A percentile compares a stretch with the other conserved stretches of the same genome.
Conservation (phyloP, 2,113 vertebrate species). For the Grus americana region DNA sequence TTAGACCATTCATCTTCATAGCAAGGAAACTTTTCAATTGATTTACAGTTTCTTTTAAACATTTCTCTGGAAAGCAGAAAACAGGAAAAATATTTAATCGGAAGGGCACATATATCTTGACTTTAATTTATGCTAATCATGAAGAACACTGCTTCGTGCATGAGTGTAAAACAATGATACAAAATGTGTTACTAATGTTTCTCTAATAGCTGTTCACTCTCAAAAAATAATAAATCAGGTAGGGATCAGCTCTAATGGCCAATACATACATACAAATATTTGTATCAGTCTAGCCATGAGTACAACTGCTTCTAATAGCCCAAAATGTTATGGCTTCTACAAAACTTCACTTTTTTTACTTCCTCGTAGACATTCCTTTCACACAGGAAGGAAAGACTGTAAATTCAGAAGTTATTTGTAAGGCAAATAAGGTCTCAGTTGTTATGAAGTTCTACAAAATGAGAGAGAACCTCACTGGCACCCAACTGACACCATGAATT, state of each 20-base stretch:
- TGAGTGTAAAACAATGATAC: not conserved
- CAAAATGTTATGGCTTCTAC: not conserved
- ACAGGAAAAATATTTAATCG: not conserved
- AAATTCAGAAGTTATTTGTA: not conserved
- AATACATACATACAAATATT: not conserved
- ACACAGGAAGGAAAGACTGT: not conserved
- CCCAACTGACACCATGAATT: not conserved
- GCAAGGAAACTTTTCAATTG: conserved; percentile 78
- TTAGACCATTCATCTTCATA: conserved; percentile 84
- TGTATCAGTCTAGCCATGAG: not conserved
- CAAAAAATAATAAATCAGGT: not conserved
- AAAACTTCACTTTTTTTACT: not conserved
- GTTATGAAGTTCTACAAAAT: not conserved
- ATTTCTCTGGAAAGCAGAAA: conserved; percentile 78
- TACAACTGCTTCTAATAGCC: not conserved
- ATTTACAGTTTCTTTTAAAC: conserved; percentile 76
- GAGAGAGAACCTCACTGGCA: not conserved
- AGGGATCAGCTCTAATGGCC: not conserved
- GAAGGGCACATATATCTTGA: not conserved
- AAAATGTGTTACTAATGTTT: not conserved
- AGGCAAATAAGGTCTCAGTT: not conserved
- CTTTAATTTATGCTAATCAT: not conserved
- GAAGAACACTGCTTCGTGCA: not conserved
- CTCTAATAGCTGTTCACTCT: not conserved
- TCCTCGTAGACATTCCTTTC: not conserved